phyloP scores from a whole-genome alignment of 1,140 invertebrate species.

The Drosophila bipectinata region DNA sequence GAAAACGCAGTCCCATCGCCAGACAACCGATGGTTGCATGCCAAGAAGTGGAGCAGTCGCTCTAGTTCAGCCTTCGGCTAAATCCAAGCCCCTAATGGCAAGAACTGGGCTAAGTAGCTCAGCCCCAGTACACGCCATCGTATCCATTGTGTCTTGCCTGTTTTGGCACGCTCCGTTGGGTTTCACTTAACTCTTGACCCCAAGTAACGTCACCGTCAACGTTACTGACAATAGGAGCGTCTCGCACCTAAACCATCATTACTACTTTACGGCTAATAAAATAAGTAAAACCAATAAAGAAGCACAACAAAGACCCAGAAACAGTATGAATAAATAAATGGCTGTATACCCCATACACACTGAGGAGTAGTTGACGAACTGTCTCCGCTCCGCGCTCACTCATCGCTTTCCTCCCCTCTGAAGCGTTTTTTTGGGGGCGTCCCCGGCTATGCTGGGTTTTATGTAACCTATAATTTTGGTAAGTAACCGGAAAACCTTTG shows the following conservation, averaged over 20 bases:
- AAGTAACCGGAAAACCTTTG: slow-evolving; percentile 73
- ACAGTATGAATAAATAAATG: slow-evolving; percentile 54
- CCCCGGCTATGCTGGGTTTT: slow-evolving; percentile 29
- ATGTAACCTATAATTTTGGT: slow-evolving; percentile 70
- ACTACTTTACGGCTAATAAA: slow-evolving; percentile 76
- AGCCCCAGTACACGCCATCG: slow-evolving; percentile 12
- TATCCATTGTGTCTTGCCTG: slow-evolving; percentile 28
- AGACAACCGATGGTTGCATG: slow-evolving; percentile 64
- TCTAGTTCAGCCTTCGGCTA: slow-evolving; percentile 19
- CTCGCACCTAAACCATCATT: slow-evolving; percentile 45
- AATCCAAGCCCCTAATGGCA: slow-evolving; percentile 47
- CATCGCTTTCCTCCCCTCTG: slow-evolving; percentile 1
- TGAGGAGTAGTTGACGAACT: slow-evolving; percentile 63
- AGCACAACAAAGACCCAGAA: slow-evolving; percentile 34
- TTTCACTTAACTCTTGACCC: slow-evolving; percentile 75
- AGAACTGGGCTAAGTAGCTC: slow-evolving; percentile 53
- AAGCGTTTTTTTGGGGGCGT: slow-evolving; percentile 25
- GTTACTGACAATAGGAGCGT: slow-evolving; percentile 13
- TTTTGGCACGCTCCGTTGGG: slow-evolving; percentile 55
- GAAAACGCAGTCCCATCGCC: no score
- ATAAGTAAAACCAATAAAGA: slow-evolving; percentile 38
- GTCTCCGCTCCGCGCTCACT: slow-evolving; percentile 9
- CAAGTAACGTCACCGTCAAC: slow-evolving; percentile 51
- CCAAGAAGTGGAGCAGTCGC: slow-evolving; percentile 62
- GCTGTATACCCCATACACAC: slow-evolving; percentile 30